Evolutionary conservation across 1,140 invertebrate genomes (phyloP), one percentile per base, ranked within the genome.

Genomic region (Bilobella aurantiaca): DNA sequence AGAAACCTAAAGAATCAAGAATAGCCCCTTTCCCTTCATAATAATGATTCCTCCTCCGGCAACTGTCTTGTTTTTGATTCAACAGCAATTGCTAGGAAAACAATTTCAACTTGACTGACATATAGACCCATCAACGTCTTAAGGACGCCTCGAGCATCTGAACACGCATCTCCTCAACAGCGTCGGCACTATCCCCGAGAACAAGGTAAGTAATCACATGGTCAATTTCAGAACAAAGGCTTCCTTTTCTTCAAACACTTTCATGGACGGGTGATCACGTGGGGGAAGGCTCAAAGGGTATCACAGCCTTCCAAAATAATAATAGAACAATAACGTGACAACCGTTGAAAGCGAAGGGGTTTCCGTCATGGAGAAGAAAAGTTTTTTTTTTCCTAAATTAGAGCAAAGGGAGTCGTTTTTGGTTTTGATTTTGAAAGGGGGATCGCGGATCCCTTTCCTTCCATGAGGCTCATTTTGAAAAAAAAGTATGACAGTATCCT

Each of bases 291-390:
- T 23, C 8, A 53, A 53, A 53, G 49, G 23, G 49, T 53, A 53
- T 53, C 49, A 53, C 12, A 23, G 12, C 49, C 23, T 23, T 53
- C 25, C 49, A 12, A 42, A 42, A 42, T 23, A 53, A 53, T 53
- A 53, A 53, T 53, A 53, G 49, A 53, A 53, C 49, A 53, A 53
- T 53, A 53, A 53, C 23, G 5, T 53, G 49, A 53, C 49, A 53
- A 23, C 3, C 49, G 49, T 53, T 23, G 49, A 53, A 53, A 53
- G 49, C 8, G 37, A 42, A 42, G 49, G 49, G 49, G 8, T 53
- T 53, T 23, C 49, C 8, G 18, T 18, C 25, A 5, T 16, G 3
- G 23, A 23, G 21, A 53, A 53, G 23, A 53, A 53, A 53, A 16
- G 49, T 23, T 23, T 53, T 23, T 23, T 53, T 53, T 53, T 53